phyloP scores from a whole-genome alignment of 2,113 vertebrate species.

The Corapipo altera region DNA sequence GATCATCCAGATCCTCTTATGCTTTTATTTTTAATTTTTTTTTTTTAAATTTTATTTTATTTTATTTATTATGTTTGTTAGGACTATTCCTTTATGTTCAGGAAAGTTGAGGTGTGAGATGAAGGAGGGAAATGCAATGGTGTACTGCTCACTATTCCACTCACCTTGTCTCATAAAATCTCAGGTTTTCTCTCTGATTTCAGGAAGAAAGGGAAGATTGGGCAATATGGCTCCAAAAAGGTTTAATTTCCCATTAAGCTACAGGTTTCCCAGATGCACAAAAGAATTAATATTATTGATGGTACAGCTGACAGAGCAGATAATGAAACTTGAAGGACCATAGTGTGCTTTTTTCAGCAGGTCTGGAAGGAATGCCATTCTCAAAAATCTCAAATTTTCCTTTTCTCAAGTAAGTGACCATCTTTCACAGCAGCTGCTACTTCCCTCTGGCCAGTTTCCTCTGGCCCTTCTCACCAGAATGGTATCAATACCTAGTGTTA shows the following conservation, averaged over 20 bases:
- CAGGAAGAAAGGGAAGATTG: not conserved
- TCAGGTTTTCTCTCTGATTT: not conserved
- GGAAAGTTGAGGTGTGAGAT: not conserved
- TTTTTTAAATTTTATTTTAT: not conserved
- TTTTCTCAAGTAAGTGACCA: not conserved
- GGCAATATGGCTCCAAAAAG: not conserved
- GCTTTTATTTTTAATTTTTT: not conserved
- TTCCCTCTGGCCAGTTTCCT: not conserved
- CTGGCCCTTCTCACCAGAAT: not conserved
- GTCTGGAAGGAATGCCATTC: not conserved
- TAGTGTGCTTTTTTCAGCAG: not conserved
- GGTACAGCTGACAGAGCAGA: not conserved
- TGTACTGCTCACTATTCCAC: not conserved
- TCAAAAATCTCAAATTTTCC: not conserved
- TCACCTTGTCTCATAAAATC: not conserved
- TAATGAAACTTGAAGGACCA: not conserved
- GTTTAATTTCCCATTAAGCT: not conserved
- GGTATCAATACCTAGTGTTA: not conserved
- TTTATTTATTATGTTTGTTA: not conserved
- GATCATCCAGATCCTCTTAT: not conserved
- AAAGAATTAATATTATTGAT: not conserved
- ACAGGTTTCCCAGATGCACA: not conserved
- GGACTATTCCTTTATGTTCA: not conserved
- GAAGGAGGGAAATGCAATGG: not conserved
- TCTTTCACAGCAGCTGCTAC: not conserved